Base-by-base conservation (phyloP, 2,888 invertebrate genomes). In the Eupithecia tripunctaria region DNA sequence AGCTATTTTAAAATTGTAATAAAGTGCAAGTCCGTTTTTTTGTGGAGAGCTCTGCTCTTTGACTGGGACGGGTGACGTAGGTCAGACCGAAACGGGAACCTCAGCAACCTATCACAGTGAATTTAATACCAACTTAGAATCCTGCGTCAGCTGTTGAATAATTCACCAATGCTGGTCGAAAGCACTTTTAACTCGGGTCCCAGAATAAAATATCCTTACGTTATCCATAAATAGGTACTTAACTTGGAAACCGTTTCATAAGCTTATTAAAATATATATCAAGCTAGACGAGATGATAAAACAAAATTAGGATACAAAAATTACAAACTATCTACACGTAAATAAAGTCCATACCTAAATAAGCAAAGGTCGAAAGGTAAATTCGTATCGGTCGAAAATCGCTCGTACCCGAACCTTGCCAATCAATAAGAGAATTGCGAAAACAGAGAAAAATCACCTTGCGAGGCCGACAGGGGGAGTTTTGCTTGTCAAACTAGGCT, bases 361-460 rank as follows among this genome's bases (percentile, higher is more conserved):
- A 56, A 56, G 25, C 25, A 56, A 25, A 56, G 6, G 51, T 21
- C 51, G 25, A 1, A 21, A 43, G 70, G 78, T 74, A 77, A 79
- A 79, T 80, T 80, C 78, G 80, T 80, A 78, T 78, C 77, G 79
- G 68, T 74, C 75, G 74, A 76, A 76, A 74, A 82, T 82, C 82
- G 29, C 82, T 83, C 87, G 82, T 82, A 75, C 77, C 75, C 80
- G 82, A 84, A 86, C 87, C 84, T 84, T 83, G 80, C 82, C 83
- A 85, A 84, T 88, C 83, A 84, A 86, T 85, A 84, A 82, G 82
- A 79, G 85, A 86, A 86, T 83, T 84, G 81, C 78, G 76, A 85
- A 84, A 87, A 82, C 81, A 78, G 81, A 76, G 70, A 80, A 81
- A 82, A 83, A 71, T 75, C 72, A 47, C 18, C 73, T 74, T 18